Evolutionary conservation across 2,888 invertebrate species (phyloP), one percentile per base, ranked within the genome.

Genomic region (Vandiemenella viatica): DNA sequence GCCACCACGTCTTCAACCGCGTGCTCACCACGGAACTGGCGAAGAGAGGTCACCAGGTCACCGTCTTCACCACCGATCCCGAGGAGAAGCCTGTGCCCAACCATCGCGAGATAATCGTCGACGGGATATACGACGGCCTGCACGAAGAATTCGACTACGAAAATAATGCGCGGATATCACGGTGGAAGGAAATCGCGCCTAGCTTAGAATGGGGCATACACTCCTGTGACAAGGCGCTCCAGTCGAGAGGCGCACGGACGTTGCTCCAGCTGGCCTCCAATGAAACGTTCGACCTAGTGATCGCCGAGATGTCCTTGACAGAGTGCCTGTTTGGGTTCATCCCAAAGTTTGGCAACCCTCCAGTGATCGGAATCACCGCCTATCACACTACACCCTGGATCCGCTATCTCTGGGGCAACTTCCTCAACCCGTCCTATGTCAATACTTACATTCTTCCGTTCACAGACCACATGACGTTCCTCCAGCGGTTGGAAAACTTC

Each of bases 1-100:
- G 53, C 37, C 53, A 53, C 44, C 48, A 53, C 43, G 50, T 53
- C 18, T 53, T 49, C 49, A 51, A 50, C 32, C 47, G 50, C 7
- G 43, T 45, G 0, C 38, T 53, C 4, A 47, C 43, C 23, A 17
- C 26, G 15, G 53, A 43, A 4, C 45, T 53, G 13, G 51, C 50
- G 17, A 38, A 21, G 4, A 40, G 45, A 40, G 53, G 53, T 15
- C 53, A 53, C 23, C 40, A 51, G 3, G 49, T 55, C 18, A 55
- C 55, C 4, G 50, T 52, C 7, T n/a, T 53, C 20, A 50, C 48
- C 5, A 46, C 52, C 8, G 50, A 53, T 40, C 41, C 37, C 6
- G 52, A 52, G 16, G 51, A 49, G 21, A 15, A 47, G 5, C 43
- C 43, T 18, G 23, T 41, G 23, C 40, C 49, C 15, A 53, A 53